Evolutionary conservation across 2,888 invertebrate species (phyloP), one percentile per base, ranked within the genome.

Genomic region (Sinhomidia bicolor): DNA sequence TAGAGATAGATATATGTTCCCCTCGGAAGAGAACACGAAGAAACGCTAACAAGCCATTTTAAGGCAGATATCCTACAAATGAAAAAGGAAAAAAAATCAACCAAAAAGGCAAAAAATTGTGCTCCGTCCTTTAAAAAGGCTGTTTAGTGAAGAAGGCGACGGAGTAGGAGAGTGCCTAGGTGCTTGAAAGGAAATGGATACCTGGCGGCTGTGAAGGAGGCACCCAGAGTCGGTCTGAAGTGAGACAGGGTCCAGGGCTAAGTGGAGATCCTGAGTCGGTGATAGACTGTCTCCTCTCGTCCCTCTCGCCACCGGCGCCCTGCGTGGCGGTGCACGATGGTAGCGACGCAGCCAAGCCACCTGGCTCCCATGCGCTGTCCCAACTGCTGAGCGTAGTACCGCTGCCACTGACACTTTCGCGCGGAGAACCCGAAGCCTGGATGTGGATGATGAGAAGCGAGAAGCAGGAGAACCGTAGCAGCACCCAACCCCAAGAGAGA

Each of bases 291-390:
- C 91, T 74, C 71, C 92, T 89, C 47, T 91, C 90, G 51, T 91
- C 91, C 4, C 79, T 81, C 14, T 85, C 88, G 7, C 89, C 65
- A 14, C 78, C 76, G 68, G 85, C 85, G 4, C 85, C 78, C 29
- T 88, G 87, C n/a, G n/a, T n/a, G 17, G 89, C 91, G 2, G 91
- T 85, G 65, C 92, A 92, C 7, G 91, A 91, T 12, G 92, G 92
- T 76, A 92, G 87, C 17, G 92, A 92, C 0, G 90, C 91, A 60
- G 92, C 92, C 85, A 91, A 85, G 54, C 91, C 90, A 26, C 91
- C 91, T 14, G 91, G 91, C 44, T 91, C 92, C 92, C 92, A 92
- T 74, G 91, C 89, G 74, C 90, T 90, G 71, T 92, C 92, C 91
- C 92, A 92, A 90, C 91, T 91, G 71, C 91, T 91, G 60, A 91